These are phyloP conservation scores for Resseliella maxima DNA, from an alignment of 2,888 invertebrate species.

Conservation along the genomic window DNA sequence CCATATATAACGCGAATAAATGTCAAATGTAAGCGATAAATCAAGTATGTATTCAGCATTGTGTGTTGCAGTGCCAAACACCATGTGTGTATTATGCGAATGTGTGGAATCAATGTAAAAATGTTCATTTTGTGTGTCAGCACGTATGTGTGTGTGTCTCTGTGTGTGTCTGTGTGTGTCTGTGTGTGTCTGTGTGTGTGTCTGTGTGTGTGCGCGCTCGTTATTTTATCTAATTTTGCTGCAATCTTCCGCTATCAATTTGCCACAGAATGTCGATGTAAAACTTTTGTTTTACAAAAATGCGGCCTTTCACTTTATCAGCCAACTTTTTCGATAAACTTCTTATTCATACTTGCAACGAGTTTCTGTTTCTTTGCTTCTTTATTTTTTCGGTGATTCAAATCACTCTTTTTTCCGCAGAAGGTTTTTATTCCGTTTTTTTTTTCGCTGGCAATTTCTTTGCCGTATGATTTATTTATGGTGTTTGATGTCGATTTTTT, in stretches of 20 bases:
- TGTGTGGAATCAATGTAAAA: not conserved
- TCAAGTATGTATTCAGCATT: not conserved
- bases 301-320: conserved; percentile 25
- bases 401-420: not conserved
- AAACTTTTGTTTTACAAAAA: conserved; percentile 37
- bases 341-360: not conserved
- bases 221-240: conserved; percentile 18
- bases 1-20: conserved; percentile 33
- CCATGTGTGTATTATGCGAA: not conserved
- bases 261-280: not conserved
- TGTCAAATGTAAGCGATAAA: conserved; percentile 44
- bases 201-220: too few species aligned
- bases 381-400: not conserved
- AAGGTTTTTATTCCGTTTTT: not conserved
- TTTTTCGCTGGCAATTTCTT: not conserved
- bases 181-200: too few species aligned
- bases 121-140: not conserved
- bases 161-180: too few species aligned
- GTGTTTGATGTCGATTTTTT: not conserved
- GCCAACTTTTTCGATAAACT: conserved; percentile 36
- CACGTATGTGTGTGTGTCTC: too few species aligned
- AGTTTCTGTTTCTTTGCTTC: not conserved
- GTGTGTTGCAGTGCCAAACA: not conserved
- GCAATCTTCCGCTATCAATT: conserved; percentile 53
- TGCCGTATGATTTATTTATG: conserved; percentile 34